A percentile compares a stretch with the other conserved stretches of the same genome.
Conservation (phyloP, 2,888 invertebrate genomes). For the Octodonta nipae region DNA sequence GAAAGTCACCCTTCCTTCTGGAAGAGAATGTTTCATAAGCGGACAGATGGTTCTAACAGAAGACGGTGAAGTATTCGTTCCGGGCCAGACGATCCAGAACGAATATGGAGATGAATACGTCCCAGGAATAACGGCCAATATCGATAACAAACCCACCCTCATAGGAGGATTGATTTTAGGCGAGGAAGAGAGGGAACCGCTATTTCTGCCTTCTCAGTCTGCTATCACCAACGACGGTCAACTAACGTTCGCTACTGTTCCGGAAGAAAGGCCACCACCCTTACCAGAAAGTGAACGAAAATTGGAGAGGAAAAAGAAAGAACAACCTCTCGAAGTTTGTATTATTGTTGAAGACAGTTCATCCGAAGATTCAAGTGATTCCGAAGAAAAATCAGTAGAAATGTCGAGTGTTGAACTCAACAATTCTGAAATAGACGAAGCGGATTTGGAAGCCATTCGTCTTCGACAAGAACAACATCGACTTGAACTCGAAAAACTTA, state of each 20-base stretch:
- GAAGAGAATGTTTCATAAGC: constrained; percentile 55
- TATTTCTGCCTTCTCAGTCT: constrained; percentile 59
- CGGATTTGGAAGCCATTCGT: constrained; percentile 23
- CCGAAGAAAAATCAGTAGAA: constrained; percentile 17
- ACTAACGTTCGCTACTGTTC: constrained; percentile 30
- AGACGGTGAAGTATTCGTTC: constrained; percentile 56
- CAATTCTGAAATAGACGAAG: constrained; percentile 23
- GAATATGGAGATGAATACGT: constrained; percentile 55
- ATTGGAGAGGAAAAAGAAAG: constrained; percentile 18
- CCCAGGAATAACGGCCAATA: constrained; percentile 58
- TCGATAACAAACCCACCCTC: constrained; percentile 52
- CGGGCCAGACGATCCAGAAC: constrained; percentile 61
- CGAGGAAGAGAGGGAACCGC: constrained; percentile 44
- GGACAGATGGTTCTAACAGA: constrained; percentile 61
- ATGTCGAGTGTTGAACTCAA: constrained; percentile 20
- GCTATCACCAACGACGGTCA: constrained; percentile 41
- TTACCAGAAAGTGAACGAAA: constrained; percentile 23
- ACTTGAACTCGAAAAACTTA: constrained; percentile 24
- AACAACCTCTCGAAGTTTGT: constrained; percentile 14
- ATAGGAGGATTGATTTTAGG: constrained; percentile 61
- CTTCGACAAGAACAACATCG: constrained; percentile 25
- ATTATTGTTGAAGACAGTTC: constrained; percentile 13
- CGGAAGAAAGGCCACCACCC: constrained; percentile 30
- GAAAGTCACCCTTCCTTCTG: constrained; percentile 42
- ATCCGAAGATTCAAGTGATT: constrained; percentile 11